Conservation (phyloP, 2,797 vertebrate genomes). For the Hozukius guyotensis region DNA sequence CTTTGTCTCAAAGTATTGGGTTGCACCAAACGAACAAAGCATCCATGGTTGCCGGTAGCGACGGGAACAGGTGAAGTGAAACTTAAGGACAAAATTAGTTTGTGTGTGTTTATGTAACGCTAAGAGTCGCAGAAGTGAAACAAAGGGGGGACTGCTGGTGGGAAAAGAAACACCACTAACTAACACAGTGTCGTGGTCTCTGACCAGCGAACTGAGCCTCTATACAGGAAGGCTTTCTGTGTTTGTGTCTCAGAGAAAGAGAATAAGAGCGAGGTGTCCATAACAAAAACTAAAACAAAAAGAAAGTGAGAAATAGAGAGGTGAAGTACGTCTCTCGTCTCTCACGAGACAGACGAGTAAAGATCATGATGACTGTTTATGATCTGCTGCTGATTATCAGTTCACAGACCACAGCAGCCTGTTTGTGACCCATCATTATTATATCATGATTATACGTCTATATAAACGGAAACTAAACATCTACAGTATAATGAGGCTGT, state of each 20-base stretch:
- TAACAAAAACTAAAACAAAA: not conserved
- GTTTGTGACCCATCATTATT: not conserved
- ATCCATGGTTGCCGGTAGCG: constrained; percentile 57
- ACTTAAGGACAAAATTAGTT: constrained; percentile 24
- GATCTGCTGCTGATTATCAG: not conserved
- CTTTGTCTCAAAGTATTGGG: constrained; percentile 70
- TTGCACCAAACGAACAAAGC: constrained; percentile 62
- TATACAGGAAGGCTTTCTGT: not conserved
- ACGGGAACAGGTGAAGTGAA: constrained; percentile 67
- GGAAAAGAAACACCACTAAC: too few relatives aligned
- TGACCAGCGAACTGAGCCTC: not conserved
- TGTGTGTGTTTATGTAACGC: not conserved
- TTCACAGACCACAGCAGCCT: not conserved
- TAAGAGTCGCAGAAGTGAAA: not conserved
- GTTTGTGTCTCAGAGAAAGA: not conserved
- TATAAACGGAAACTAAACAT: not conserved
- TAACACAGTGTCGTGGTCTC: not conserved
- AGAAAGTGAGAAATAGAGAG: not conserved
- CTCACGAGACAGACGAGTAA: too few relatives aligned
- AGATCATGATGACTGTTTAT: not conserved
- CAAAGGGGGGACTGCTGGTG: not conserved
- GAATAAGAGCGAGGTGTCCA: not conserved
- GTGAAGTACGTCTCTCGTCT: too few relatives aligned
- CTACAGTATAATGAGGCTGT: not conserved
- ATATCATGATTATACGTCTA: not conserved